A percentile compares a stretch with the other conserved stretches of the same genome.
Conservation (phyloP, 2,113 vertebrate species). For the Ursus arctos region DNA sequence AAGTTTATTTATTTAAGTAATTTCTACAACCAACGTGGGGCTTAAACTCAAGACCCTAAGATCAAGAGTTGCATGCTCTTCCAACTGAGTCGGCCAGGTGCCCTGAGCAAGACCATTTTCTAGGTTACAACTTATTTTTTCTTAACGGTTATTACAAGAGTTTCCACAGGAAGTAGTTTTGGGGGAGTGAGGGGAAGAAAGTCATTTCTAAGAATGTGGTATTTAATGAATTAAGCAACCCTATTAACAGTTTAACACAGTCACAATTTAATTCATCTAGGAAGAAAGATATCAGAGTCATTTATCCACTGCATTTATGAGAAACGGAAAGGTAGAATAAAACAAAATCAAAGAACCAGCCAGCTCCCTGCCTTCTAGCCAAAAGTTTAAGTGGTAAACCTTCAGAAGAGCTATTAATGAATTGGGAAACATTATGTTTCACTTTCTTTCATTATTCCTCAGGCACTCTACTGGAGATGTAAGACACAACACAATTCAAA, state of each 20-base stretch:
- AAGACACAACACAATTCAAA: not conserved
- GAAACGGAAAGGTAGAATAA: not conserved
- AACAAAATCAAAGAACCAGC: constrained; percentile 10
- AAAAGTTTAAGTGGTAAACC: constrained; percentile 17
- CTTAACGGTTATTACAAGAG: not conserved
- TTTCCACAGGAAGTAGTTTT: not conserved
- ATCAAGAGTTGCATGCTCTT: not conserved
- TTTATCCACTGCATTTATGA: not conserved
- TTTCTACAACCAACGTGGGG: not conserved
- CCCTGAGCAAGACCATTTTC: constrained; percentile 6
- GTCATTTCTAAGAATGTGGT: not conserved
- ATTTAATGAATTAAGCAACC: not conserved
- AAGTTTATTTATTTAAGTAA: not conserved
- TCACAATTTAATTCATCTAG: constrained; percentile 22
- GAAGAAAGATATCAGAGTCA: not conserved
- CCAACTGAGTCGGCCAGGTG: not conserved
- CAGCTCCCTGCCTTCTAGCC: not conserved
- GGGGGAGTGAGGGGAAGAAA: not conserved
- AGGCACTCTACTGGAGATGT: not conserved
- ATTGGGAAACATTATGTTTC: not conserved
- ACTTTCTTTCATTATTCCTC: constrained; percentile 25
- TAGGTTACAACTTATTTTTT: not conserved
- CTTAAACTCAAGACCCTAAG: not conserved
- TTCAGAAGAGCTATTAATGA: not conserved
- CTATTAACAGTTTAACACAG: constrained; percentile 21